Conservation (phyloP, 2,888 invertebrate species). For the Dynastes tityus region DNA sequence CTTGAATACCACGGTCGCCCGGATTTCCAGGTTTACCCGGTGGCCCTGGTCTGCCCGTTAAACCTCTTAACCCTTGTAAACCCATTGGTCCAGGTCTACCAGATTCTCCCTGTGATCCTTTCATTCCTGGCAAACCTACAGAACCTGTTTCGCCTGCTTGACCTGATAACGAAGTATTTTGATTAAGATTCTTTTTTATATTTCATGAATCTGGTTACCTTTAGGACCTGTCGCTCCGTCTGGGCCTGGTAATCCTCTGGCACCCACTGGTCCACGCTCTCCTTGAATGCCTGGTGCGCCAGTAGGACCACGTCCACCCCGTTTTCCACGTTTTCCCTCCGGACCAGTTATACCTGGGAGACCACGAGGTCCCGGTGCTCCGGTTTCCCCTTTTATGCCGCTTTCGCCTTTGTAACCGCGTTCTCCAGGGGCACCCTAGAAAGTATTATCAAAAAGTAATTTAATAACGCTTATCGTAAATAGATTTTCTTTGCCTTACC, state of each 20-base stretch:
- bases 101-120: conserved; percentile 76
- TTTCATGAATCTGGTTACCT: conserved; percentile 67
- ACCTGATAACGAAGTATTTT: conserved; percentile 66
- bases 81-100: conserved; percentile 77
- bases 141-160: conserved; percentile 81
- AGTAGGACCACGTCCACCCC: conserved; percentile 84
- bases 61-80: conserved; percentile 75
- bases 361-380: conserved; percentile 82
- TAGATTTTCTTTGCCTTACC: conserved; percentile 68
- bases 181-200: background rate
- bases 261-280: conserved; percentile 80
- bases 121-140: conserved; percentile 77
- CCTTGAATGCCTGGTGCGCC: conserved; percentile 83
- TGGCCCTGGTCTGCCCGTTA: conserved; percentile 80
- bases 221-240: conserved; percentile 85
- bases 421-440: conserved; percentile 83
- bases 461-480: no score
- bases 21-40: conserved; percentile 80
- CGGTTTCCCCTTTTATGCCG: conserved; percentile 84
- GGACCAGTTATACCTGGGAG: conserved; percentile 82
- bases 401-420: conserved; percentile 85
- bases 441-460: background rate
- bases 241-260: conserved; percentile 81
- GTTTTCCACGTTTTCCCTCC: conserved; percentile 87
- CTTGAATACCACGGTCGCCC: conserved; percentile 83